Evolutionary conservation across 2,113 vertebrate species (phyloP).

Genomic region (Eulemur rufifrons): DNA sequence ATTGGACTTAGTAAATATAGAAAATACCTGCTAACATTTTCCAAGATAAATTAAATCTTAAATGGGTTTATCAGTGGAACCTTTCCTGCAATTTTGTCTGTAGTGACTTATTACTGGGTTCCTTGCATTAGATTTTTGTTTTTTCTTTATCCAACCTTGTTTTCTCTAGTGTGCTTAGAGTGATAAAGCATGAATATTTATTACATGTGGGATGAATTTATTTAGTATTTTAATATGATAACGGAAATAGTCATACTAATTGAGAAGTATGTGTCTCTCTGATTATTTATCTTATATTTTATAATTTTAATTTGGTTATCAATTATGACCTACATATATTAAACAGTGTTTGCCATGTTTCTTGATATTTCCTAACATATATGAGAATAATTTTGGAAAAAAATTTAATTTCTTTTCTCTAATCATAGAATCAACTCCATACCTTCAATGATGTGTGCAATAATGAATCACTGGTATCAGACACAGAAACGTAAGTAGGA

Average conservation of each 20-base stretch:
- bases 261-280: not conserved
- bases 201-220: not conserved
- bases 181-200: conserved; percentile 5
- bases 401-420: conserved; percentile 77
- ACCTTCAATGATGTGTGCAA: conserved; percentile 99
- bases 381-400: conserved; percentile 51
- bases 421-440: conserved; percentile 96
- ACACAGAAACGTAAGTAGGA: conserved; percentile 98
- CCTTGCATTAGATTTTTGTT: conserved; percentile 1
- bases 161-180: conserved; percentile 17
- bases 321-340: not conserved
- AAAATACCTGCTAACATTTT: conserved; percentile 8
- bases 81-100: not conserved
- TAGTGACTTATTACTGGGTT: not conserved
- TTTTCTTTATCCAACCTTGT: not conserved
- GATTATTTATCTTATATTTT: not conserved
- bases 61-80: not conserved
- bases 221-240: conserved; percentile 32
- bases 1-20: not conserved
- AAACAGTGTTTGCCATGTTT: conserved; percentile 24
- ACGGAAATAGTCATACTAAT: not conserved
- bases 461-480: conserved; percentile 99
- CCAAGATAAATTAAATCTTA: not conserved
- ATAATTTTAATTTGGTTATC: conserved; percentile 16
- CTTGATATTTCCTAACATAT: not conserved